These are phyloP conservation scores for Drosophila ohnishii DNA, from an alignment of 1,140 invertebrate genomes.

Conservation along the genomic window DNA sequence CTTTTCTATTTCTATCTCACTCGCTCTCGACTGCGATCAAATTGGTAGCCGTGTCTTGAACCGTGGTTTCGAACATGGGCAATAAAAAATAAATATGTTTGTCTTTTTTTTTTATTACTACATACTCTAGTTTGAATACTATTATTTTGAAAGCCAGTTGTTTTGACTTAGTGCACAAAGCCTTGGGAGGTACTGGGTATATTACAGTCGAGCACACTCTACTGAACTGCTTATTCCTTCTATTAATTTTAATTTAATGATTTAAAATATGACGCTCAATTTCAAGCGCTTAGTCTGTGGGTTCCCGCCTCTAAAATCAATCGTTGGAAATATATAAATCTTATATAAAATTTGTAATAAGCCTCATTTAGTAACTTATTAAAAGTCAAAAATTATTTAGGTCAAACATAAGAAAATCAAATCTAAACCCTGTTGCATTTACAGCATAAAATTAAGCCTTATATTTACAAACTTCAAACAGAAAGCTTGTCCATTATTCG, in stretches of 20 bases:
- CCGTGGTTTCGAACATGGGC: no score
- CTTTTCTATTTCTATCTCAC: no score
- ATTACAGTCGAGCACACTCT: no score
- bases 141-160: background rate
- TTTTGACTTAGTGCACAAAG: no score
- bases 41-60: background rate
- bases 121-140: background rate
- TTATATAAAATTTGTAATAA: background rate
- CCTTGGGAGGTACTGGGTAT: background rate
- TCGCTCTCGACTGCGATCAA: no score
- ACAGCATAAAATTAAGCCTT: no score
- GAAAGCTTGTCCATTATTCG: background rate
- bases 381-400: background rate
- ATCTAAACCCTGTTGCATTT: background rate
- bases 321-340: background rate
- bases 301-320: background rate
- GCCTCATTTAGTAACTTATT: background rate
- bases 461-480: conserved; percentile 2
- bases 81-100: background rate
- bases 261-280: no score
- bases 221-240: no score
- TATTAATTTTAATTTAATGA: no score
- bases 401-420: background rate
- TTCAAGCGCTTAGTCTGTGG: no score
- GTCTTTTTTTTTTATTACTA: background rate